Evolutionary conservation across 2,113 vertebrate genomes (phyloP).

Genomic region (Aegypius monachus): DNA sequence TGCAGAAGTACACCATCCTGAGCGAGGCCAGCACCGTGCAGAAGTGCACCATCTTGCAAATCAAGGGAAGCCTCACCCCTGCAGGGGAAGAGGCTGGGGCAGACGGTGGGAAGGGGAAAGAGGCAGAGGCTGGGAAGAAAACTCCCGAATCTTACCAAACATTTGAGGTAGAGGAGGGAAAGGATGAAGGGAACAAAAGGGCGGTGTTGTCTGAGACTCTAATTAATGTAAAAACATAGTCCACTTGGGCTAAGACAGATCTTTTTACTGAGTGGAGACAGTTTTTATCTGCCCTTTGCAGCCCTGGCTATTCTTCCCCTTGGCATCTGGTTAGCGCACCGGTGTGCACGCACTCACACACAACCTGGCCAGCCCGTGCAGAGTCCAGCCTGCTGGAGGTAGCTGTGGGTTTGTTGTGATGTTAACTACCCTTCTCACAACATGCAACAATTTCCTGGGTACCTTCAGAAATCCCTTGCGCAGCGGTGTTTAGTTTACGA

Average conservation of each 20-base stretch:
- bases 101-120: neutral
- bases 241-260: conserved; percentile 35
- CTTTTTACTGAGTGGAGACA: conserved; percentile 68
- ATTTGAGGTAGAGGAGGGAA: neutral
- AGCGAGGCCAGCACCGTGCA: neutral
- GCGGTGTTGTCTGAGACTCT: conserved; percentile 36
- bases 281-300: conserved; percentile 71
- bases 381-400: neutral
- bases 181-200: conserved; percentile 22
- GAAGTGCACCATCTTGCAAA: neutral
- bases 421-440: neutral
- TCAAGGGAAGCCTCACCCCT: neutral
- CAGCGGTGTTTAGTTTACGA: neutral
- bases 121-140: neutral
- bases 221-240: conserved; percentile 68
- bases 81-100: neutral
- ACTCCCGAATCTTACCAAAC: neutral
- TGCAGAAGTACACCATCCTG: too few species aligned
- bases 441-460: neutral
- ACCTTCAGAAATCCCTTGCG: too few species aligned
- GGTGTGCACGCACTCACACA: neutral
- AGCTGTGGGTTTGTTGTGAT: neutral
- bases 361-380: neutral
- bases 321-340: conserved; percentile 40
- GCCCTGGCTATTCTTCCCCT: conserved; percentile 35